These are phyloP conservation scores for Drepana arcuata DNA, from an alignment of 1,140 invertebrate species.

Conservation along the genomic window DNA sequence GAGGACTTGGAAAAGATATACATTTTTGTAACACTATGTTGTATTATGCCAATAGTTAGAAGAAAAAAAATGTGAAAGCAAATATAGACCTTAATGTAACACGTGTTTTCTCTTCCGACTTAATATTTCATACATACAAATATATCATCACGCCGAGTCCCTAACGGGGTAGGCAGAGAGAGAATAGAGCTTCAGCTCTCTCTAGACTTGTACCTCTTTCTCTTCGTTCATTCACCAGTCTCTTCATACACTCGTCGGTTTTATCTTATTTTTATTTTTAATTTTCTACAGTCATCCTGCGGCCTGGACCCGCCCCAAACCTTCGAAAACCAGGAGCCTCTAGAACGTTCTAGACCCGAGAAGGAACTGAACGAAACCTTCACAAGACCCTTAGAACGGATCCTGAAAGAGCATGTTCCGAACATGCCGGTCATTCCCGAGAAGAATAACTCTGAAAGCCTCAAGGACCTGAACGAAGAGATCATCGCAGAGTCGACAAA, in stretches of 20 bases:
- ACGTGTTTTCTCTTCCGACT: no score
- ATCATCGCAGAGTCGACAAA: constrained; percentile 40
- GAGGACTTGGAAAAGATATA: no score
- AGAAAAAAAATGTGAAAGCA: no score
- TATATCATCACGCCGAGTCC: no score
- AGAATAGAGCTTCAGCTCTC: no score
- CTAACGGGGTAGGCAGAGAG: no score
- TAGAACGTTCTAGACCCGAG: constrained; percentile 41
- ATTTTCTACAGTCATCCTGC: constrained; percentile 39
- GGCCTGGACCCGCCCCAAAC: constrained; percentile 46
- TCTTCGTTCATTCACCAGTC: constrained; percentile 2
- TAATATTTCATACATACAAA: no score
- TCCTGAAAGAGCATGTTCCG: constrained; percentile 33
- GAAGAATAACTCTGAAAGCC: constrained; percentile 31
- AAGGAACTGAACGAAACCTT: constrained; percentile 55
- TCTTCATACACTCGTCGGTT: constrained; percentile 1
- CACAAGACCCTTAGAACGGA: constrained; percentile 27
- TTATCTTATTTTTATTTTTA: constrained; percentile 2
- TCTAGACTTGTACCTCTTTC: not conserved
- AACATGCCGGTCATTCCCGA: constrained; percentile 34
- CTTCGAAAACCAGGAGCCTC: constrained; percentile 51
- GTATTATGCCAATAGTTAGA: no score
- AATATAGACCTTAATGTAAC: no score
- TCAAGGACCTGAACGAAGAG: constrained; percentile 36
- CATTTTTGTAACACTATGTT: no score